phyloP scores from a whole-genome alignment of 1,140 invertebrate genomes.

The Olivierus martensii region DNA sequence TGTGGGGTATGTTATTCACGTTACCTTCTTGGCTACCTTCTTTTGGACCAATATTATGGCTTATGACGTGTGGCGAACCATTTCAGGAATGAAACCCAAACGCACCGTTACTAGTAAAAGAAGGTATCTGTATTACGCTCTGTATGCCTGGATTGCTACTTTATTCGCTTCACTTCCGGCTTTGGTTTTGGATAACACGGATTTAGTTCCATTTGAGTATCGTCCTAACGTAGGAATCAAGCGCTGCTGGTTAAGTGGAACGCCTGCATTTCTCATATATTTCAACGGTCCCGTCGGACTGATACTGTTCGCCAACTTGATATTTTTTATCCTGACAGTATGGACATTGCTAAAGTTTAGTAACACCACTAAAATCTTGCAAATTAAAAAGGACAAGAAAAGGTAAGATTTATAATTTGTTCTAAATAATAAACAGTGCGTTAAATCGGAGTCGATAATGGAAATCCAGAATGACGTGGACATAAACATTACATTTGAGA shows the following conservation, averaged over 20 bases:
- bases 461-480: too few relatives aligned
- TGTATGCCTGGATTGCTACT: constrained; percentile 33
- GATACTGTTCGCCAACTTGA: constrained; percentile 34
- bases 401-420: too few relatives aligned
- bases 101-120: constrained; percentile 6
- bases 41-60: constrained; percentile 35
- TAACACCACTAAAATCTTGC: too few relatives aligned
- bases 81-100: constrained; percentile 12
- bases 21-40: constrained; percentile 35
- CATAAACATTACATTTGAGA: too few relatives aligned
- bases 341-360: constrained; percentile 23
- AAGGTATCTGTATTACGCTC: too few relatives aligned
- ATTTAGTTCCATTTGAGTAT: not conserved
- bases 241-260: constrained; percentile 15
- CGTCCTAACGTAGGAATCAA: constrained; percentile 11
- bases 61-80: constrained; percentile 25
- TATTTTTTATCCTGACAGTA: constrained; percentile 39
- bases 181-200: constrained; percentile 5
- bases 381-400: too few relatives aligned
- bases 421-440: too few relatives aligned
- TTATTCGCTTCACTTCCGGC: constrained; percentile 6
- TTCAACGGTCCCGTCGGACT: constrained; percentile 20
- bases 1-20: constrained; percentile 33
- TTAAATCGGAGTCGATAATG: too few relatives aligned
- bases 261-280: constrained; percentile 9